Evolutionary conservation across 2,113 vertebrate genomes (phyloP).

Genomic region (Otocyon megalotis): DNA sequence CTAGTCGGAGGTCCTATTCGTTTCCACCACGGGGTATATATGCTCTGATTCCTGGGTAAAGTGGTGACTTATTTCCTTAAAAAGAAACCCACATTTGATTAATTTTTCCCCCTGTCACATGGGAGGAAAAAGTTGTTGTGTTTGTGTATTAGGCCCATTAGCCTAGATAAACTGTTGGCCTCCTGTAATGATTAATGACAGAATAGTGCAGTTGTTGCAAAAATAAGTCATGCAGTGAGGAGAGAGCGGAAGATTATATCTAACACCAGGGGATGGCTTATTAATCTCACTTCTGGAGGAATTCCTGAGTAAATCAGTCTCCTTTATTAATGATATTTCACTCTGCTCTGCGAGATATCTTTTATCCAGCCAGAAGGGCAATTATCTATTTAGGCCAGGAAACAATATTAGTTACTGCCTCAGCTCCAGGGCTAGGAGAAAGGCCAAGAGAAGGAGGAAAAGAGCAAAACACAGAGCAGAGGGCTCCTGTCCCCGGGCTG

Average conservation of each 20-base stretch:
- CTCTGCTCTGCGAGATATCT: constrained; percentile 89
- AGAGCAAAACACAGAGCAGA: constrained; percentile 38
- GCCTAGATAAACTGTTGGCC: constrained; percentile 87
- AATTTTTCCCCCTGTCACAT: constrained; percentile 65
- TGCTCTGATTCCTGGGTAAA: neutral
- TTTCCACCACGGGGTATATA: rapidly evolving
- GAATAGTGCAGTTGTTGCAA: constrained; percentile 89
- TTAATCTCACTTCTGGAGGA: constrained; percentile 93
- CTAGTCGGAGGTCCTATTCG: rapidly evolving
- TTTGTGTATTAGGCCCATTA: constrained; percentile 86
- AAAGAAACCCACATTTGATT: constrained; percentile 18
- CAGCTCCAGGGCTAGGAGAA: constrained; percentile 81
- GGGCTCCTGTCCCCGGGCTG: constrained; percentile 66
- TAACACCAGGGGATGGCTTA: constrained; percentile 91
- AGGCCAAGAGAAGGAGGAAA: constrained; percentile 71
- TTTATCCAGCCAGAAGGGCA: constrained; percentile 92
- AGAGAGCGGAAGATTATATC: constrained; percentile 89
- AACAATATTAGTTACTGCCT: constrained; percentile 90
- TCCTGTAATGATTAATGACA: constrained; percentile 88
- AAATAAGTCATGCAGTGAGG: constrained; percentile 88
- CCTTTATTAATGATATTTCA: constrained; percentile 93
- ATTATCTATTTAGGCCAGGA: constrained; percentile 92
- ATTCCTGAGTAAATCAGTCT: constrained; percentile 91
- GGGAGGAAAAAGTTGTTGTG: constrained; percentile 84
- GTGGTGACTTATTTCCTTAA: constrained; percentile 43